Base-by-base conservation (phyloP, 2,113 vertebrate genomes). In the Peucedramus taeniatus region DNA sequence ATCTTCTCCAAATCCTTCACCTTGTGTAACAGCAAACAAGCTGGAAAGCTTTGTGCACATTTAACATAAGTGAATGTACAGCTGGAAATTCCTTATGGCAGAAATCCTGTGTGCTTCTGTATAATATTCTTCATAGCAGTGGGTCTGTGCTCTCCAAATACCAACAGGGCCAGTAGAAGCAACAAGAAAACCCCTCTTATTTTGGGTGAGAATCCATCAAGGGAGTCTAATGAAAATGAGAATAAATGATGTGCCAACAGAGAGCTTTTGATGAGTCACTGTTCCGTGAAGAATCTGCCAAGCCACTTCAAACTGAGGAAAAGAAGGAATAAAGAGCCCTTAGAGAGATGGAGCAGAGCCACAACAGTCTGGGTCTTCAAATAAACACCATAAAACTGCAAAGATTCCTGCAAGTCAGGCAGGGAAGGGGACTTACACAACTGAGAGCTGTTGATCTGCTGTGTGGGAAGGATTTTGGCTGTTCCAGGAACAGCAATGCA, bases 401-500 rank as follows among this genome's bases (percentile, higher is more conserved):
- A 47, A 56, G n/a, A 28, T 83, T 70, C n/a, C 81, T 86, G 24
- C 2, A 4, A 10, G 35, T 23, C 61, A 63, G 33, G 57, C 12
- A 39, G 22, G 8, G 18, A 50, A 64, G 27, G 27, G 59, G 27
- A 31, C 30, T 56, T 35, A 19, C 16, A 5, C 28, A 19, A 17
- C 13, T 24, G 11, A 40, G n/a, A 66, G 61, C 39, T 63, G 31
- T 15, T 39, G 37, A 39, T 56, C 14, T 47, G 42, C 24, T 35
- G 22, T 9, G 27, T 71, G 76, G 64, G 59, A 42, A 23, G 30
- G 45, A 19, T 6, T 10, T 3, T 31, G 64, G 24, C 45, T 49
- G 11, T 6, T 8, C 6, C 10, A 50, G 50, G 40, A n/a, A 14
- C 35, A 86, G 37, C 19, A 64, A 4, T 0, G 2, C 11, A n/a